Percentiles rank a stretch among this genome's conserved stretches.
Evolutionary conservation across 1,140 invertebrate species (phyloP).

Genomic region (Nilaparvata lugens): DNA sequence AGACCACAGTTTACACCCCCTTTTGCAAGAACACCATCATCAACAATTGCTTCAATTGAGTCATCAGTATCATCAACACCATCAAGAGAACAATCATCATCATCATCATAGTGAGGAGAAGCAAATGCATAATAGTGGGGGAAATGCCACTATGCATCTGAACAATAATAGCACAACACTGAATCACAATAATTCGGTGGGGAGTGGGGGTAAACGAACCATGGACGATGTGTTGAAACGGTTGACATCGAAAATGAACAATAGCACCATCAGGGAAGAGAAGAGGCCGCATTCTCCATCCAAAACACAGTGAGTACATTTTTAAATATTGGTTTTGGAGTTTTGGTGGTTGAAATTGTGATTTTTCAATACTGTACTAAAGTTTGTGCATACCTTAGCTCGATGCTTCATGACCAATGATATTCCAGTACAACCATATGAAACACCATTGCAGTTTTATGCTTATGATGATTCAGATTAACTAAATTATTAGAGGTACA

Average conservation of each 20-base stretch:
- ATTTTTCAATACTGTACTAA: too few species aligned
- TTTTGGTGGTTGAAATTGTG: too few species aligned
- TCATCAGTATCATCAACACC: not conserved
- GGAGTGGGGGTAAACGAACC: slow-evolving; percentile 42
- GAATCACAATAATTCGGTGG: slow-evolving; percentile 40
- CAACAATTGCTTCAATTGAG: not conserved
- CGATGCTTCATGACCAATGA: too few species aligned
- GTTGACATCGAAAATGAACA: slow-evolving; percentile 69
- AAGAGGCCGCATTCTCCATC: slow-evolving; percentile 51
- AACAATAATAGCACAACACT: slow-evolving; percentile 28
- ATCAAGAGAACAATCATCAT: slow-evolving; percentile 25
- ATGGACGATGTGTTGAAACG: slow-evolving; percentile 81
- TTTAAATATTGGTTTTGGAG: too few species aligned
- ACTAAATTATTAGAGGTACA: too few species aligned
- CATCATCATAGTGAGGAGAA: slow-evolving; percentile 9
- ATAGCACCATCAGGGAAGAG: slow-evolving; percentile 52
- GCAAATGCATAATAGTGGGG: slow-evolving; percentile 33
- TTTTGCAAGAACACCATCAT: not conserved
- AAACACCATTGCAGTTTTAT: too few species aligned
- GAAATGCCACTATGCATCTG: slow-evolving; percentile 46
- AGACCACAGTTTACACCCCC: too few species aligned
- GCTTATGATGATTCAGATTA: too few species aligned
- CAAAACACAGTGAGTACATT: slow-evolving; percentile 25
- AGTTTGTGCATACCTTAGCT: too few species aligned
- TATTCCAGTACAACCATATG: too few species aligned